Conservation (phyloP, 35 echinoderm and acorn worm genomes). For the Lytechinus variegatus region DNA sequence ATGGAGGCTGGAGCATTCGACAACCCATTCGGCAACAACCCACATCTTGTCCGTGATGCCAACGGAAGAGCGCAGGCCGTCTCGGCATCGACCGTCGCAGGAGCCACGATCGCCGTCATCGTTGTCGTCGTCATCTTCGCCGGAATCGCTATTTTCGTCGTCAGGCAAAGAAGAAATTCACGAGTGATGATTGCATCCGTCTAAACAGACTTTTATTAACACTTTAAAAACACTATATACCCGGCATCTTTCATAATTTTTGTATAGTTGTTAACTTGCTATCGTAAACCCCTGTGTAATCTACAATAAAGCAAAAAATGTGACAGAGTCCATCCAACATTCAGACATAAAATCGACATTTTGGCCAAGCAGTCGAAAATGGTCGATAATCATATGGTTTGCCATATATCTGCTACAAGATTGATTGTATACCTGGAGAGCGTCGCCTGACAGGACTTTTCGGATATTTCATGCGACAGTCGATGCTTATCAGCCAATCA, state of each 20-base stretch:
- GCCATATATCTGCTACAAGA: too few species aligned
- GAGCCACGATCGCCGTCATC: constrained; percentile 35
- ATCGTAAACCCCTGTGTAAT: too few species aligned
- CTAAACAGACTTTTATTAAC: background rate
- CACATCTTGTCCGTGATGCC: background rate
- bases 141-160: constrained; percentile 27
- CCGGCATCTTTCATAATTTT: background rate
- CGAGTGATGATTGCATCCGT: constrained; percentile 15
- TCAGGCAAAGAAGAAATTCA: constrained; percentile 27
- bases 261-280: too few species aligned
- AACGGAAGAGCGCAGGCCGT: background rate
- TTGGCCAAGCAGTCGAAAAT: too few species aligned
- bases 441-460: too few species aligned
- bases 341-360: too few species aligned
- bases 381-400: too few species aligned
- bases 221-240: background rate
- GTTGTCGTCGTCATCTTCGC: constrained; percentile 35
- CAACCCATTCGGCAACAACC: background rate
- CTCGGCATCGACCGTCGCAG: background rate
- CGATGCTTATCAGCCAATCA: too few species aligned
- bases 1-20: background rate
- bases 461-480: too few species aligned
- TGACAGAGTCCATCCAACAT: too few species aligned
- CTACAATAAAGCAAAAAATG: too few species aligned
- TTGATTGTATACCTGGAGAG: too few species aligned